A percentile compares a stretch with the other conserved stretches of the same genome.
These are phyloP conservation scores for Carlito syrichta DNA, from an alignment of 2,113 vertebrate species.

Conservation along the genomic window DNA sequence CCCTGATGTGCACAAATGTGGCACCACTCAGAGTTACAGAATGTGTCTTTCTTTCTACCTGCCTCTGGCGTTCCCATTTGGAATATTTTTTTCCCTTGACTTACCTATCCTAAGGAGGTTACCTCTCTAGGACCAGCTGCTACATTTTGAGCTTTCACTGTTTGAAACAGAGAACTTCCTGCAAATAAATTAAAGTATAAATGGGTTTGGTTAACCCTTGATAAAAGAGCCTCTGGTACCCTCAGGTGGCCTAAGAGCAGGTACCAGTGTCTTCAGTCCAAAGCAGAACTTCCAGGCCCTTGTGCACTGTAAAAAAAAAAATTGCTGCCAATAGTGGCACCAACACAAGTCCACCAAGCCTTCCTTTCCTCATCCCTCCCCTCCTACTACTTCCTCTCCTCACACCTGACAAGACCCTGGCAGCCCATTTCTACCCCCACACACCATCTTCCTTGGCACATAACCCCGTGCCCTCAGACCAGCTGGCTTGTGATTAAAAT, in stretches of 20 bases:
- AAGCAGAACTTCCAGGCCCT: neutral
- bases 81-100: neutral
- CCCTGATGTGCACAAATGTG: neutral
- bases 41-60: neutral
- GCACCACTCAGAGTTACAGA: neutral
- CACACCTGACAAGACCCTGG: constrained; percentile 31
- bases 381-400: constrained; percentile 54
- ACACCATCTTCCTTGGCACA: constrained; percentile 40
- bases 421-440: neutral
- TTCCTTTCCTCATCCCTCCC: constrained; percentile 10
- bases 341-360: neutral
- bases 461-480: constrained; percentile 46
- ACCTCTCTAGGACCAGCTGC: neutral
- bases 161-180: neutral
- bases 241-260: neutral
- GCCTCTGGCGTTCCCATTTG: neutral
- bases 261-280: neutral
- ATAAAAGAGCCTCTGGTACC: neutral
- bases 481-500: constrained; percentile 74
- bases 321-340: neutral
- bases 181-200: neutral
- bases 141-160: neutral
- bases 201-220: neutral
- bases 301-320: neutral
- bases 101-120: neutral